Evolutionary conservation across 2,888 invertebrate species (phyloP).

Genomic region (Oxycera nigricornis): DNA sequence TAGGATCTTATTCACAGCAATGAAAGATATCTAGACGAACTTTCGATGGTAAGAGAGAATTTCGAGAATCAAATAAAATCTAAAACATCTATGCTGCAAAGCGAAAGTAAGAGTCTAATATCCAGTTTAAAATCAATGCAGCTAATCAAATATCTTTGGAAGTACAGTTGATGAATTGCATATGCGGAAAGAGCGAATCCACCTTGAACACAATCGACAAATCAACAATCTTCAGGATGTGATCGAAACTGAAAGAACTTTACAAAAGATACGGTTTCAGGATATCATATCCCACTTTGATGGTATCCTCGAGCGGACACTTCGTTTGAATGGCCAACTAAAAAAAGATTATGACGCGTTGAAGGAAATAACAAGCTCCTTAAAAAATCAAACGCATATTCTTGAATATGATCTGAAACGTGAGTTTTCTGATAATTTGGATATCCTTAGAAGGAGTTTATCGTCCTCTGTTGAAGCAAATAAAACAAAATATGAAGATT

Average conservation of each 20-base stretch:
- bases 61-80: slow-evolving; percentile 20
- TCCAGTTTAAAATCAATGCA: neutral
- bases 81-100: slow-evolving; percentile 1
- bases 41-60: slow-evolving; percentile 4
- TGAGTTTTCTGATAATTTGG: slow-evolving; percentile 7
- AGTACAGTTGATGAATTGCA: slow-evolving; percentile 6
- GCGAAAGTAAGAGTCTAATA: slow-evolving; percentile 5
- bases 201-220: neutral
- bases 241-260: slow-evolving; percentile 2
- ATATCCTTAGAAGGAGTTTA: neutral
- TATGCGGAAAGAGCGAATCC: neutral
- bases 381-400: neutral
- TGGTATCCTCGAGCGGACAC: neutral
- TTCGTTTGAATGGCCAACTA: neutral
- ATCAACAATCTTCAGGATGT: slow-evolving; percentile 6
- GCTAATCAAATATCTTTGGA: neutral
- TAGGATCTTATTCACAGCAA: slow-evolving; percentile 15
- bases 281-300: slow-evolving; percentile 9
- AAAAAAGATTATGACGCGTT: neutral
- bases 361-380: neutral
- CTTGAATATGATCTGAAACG: slow-evolving; percentile 2
- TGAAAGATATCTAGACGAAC: slow-evolving; percentile 12
- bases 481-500: too few species aligned
- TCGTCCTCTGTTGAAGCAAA: neutral
- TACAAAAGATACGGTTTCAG: neutral